Percentiles rank a stretch among this genome's conserved stretches.
Evolutionary conservation across 2,888 invertebrate genomes (phyloP).

Genomic region (Ophion slaviceki): DNA sequence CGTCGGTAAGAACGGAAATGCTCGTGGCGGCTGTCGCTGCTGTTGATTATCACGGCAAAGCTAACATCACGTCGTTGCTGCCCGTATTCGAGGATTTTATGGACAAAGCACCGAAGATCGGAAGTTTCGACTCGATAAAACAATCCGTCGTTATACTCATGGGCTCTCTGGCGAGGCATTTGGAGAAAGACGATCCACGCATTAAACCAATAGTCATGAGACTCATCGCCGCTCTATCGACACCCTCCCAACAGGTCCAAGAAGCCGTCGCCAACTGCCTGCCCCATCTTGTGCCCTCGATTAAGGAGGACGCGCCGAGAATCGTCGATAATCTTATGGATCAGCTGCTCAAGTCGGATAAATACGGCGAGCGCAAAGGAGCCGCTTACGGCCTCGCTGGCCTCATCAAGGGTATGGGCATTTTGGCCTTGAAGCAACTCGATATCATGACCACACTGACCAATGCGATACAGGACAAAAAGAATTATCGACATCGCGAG

Average conservation of each 20-base stretch:
- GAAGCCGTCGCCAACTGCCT: conserved; percentile 98
- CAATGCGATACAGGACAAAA: conserved; percentile 97
- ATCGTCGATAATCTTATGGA: conserved; percentile 94
- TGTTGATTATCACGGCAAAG: conserved; percentile 97
- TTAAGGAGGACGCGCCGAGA: conserved; percentile 95
- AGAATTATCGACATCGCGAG: conserved; percentile 96
- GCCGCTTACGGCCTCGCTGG: conserved; percentile 99
- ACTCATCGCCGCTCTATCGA: conserved; percentile 95
- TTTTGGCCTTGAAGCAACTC: conserved; percentile 96
- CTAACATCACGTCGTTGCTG: conserved; percentile 87
- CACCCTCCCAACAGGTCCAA: conserved; percentile 99
- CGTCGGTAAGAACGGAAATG: conserved; percentile 94
- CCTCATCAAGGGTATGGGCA: conserved; percentile 98
- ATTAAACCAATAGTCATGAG: conserved; percentile 97
- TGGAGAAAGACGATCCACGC: conserved; percentile 94
- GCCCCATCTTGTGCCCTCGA: conserved; percentile 95
- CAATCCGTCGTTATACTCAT: conserved; percentile 98
- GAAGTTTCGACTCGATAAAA: conserved; percentile 95
- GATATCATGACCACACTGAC: conserved; percentile 98
- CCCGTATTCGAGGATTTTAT: conserved; percentile 97
- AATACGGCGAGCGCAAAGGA: conserved; percentile 96
- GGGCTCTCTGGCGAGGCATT: conserved; percentile 98
- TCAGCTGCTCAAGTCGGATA: conserved; percentile 94
- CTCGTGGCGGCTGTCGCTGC: conserved; percentile 95
- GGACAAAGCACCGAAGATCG: conserved; percentile 95